A percentile compares a stretch with the other conserved stretches of the same genome.
Conservation (phyloP, 2,888 invertebrate species). For the Vandiemenella viatica region DNA sequence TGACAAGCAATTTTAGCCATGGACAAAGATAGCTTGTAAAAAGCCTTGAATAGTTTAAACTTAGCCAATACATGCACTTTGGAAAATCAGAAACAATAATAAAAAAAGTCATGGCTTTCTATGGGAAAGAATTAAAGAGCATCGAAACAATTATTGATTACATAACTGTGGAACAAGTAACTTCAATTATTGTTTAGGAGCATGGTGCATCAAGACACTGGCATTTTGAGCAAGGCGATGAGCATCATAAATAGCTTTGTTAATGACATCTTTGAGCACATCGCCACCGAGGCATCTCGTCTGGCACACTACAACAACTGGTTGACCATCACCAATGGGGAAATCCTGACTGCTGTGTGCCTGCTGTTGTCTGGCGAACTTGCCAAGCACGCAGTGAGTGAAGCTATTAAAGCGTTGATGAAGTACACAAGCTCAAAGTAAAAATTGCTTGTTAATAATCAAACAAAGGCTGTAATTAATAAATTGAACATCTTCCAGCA, state of each 20-base stretch:
- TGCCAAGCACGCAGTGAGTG: constrained; percentile 46
- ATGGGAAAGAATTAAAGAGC: too few species aligned
- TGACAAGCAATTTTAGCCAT: too few species aligned
- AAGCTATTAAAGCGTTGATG: constrained; percentile 30
- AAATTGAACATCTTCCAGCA: neutral
- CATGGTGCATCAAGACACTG: too few species aligned
- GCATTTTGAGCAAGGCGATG: too few species aligned
- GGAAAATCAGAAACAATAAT: too few species aligned
- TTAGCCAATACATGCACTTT: too few species aligned
- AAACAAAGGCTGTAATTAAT: neutral
- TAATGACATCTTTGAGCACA: constrained; percentile 55
- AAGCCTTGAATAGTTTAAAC: too few species aligned
- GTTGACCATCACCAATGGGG: constrained; percentile 49
- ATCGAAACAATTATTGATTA: too few species aligned
- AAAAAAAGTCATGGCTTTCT: too few species aligned
- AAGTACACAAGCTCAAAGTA: constrained; percentile 20
- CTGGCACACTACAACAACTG: constrained; percentile 43
- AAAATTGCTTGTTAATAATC: neutral
- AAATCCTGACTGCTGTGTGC: constrained; percentile 52
- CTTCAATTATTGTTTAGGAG: too few species aligned
- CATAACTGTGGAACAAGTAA: too few species aligned
- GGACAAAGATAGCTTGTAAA: too few species aligned
- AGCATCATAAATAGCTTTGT: constrained; percentile 39
- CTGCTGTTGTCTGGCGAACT: constrained; percentile 55
- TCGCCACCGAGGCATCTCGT: constrained; percentile 48